A percentile compares a stretch with the other conserved stretches of the same genome.
These are phyloP conservation scores for Omphaloscelis lunosa DNA, from an alignment of 2,888 invertebrate species.

Conservation along the genomic window DNA sequence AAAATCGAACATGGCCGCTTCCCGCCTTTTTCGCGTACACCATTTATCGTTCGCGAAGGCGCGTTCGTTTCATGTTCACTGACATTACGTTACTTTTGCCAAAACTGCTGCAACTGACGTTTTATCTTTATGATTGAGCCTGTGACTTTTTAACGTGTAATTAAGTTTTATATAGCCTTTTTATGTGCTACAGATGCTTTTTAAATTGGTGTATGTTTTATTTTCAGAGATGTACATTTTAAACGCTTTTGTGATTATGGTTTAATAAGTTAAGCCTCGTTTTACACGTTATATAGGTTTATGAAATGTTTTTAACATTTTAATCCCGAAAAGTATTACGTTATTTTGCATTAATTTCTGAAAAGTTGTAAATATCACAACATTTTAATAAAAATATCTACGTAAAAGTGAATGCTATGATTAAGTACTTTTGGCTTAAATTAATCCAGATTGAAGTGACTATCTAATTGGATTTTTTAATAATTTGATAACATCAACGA, in stretches of 20 bases:
- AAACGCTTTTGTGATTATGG: constrained; percentile 5
- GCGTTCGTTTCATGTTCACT: constrained; percentile 46
- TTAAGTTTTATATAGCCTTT: constrained; percentile 23
- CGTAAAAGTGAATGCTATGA: background rate
- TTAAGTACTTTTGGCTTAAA: background rate
- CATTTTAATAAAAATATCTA: background rate
- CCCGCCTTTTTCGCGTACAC: constrained; percentile 67
- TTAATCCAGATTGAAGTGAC: background rate
- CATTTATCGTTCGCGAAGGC: constrained; percentile 60
- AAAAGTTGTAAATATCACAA: background rate
- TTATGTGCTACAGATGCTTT: constrained; percentile 10
- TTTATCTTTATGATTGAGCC: constrained; percentile 61
- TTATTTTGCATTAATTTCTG: background rate
- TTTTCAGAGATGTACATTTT: constrained; percentile 8
- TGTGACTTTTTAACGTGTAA: constrained; percentile 33
- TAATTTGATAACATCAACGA: background rate
- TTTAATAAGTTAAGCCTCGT: constrained; percentile 12
- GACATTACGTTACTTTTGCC: constrained; percentile 47
- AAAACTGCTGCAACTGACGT: constrained; percentile 60
- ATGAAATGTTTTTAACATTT: constrained; percentile 4
- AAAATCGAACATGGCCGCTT: constrained; percentile 59
- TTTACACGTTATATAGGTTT: background rate
- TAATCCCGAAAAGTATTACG: background rate
- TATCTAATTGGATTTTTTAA: background rate
- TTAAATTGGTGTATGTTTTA: constrained; percentile 22